phyloP scores from a whole-genome alignment of 1,140 invertebrate genomes.

The Brachionus calyciflorus region DNA sequence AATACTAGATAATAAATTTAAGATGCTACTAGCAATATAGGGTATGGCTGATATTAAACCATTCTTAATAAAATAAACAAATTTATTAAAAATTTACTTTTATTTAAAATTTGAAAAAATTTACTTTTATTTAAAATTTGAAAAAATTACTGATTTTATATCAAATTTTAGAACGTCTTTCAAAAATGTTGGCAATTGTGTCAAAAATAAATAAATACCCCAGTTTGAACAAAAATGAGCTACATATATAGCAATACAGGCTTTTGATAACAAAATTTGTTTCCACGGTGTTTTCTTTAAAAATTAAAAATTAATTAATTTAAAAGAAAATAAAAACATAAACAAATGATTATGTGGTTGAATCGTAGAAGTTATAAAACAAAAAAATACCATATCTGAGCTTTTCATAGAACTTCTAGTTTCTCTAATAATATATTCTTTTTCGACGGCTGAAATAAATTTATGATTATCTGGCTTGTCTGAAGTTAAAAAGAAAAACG shows the following conservation, averaged over 20 bases:
- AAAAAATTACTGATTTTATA: conserved; percentile 54
- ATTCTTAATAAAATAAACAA: conserved; percentile 26
- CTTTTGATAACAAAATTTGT: conserved; percentile 51
- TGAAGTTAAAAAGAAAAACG: conserved; percentile 79
- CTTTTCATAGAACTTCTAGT: conserved; percentile 1
- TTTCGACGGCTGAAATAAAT: conserved; percentile 20
- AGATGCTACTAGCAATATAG: conserved; percentile 22
- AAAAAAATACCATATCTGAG: conserved; percentile 19
- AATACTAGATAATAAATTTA: conserved; percentile 2
- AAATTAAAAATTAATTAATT: background rate
- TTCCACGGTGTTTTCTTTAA: conserved; percentile 26
- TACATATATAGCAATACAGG: conserved; percentile 54
- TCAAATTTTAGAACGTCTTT: conserved; percentile 59
- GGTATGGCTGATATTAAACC: conserved; percentile 40
- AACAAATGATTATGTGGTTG: background rate
- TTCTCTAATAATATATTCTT: conserved; percentile 30
- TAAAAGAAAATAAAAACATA: background rate
- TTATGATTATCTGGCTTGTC: conserved; percentile 64
- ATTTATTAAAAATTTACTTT: background rate
- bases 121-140: background rate
- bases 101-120: too few species aligned
- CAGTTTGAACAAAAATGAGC: conserved; percentile 57
- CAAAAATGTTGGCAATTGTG: conserved; percentile 60
- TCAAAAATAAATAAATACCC: conserved; percentile 59
- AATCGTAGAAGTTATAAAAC: too few species aligned